phyloP scores from a whole-genome alignment of 2,797 vertebrate genomes.

The Xiphophorus birchmanni region DNA sequence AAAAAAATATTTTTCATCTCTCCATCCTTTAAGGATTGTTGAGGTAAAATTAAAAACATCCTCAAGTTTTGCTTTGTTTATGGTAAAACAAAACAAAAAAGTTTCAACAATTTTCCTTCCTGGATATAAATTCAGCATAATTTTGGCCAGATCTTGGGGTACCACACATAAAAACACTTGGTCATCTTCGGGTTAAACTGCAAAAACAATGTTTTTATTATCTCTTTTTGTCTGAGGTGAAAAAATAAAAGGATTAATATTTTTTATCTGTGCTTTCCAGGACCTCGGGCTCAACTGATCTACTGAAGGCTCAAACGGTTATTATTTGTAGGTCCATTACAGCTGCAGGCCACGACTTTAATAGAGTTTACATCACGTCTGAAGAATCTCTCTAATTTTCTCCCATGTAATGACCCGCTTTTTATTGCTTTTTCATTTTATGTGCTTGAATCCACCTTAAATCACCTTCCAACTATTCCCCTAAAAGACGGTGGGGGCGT shows the following conservation, averaged over 20 bases:
- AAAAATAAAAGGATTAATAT: conserved; percentile 15
- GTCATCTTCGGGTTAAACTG: background rate
- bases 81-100: background rate
- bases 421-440: conserved; percentile 19
- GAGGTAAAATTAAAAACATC: background rate
- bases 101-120: background rate
- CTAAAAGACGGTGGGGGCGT: background rate
- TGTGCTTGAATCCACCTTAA: conserved; percentile 24
- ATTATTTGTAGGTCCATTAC: conserved; percentile 36
- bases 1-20: too few relatives aligned
- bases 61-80: background rate
- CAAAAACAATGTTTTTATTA: background rate
- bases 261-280: conserved; percentile 15
- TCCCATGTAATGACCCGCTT: conserved; percentile 24
- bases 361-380: conserved; percentile 19
- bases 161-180: background rate
- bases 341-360: background rate
- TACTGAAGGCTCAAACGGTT: conserved; percentile 13
- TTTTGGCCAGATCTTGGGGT: background rate
- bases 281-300: conserved; percentile 13
- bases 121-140: background rate
- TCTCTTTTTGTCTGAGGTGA: background rate
- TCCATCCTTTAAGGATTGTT: background rate
- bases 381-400: background rate
- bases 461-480: conserved; percentile 5